Conservation (phyloP, 2,113 vertebrate species). For the Tragelaphus buxtoni region DNA sequence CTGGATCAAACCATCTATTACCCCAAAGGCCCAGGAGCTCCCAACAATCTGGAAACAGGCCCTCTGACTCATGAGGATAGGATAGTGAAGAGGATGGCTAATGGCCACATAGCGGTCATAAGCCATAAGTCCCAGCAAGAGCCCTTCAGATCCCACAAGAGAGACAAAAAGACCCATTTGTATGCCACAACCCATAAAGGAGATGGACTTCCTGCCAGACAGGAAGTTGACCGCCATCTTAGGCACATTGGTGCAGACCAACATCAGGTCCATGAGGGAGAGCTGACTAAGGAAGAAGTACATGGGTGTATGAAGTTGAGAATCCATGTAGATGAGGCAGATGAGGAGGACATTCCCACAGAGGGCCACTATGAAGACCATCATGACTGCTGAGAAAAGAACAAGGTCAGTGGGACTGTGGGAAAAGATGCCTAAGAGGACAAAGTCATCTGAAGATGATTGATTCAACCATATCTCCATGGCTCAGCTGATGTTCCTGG, state of each 20-base stretch:
- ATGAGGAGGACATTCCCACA: conserved; percentile 57
- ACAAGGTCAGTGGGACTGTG: not conserved
- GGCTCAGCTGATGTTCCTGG: not conserved
- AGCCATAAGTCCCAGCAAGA: conserved; percentile 65
- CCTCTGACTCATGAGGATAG: conserved; percentile 49
- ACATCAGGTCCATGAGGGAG: conserved; percentile 64
- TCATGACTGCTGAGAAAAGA: conserved; percentile 32
- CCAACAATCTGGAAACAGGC: conserved; percentile 33
- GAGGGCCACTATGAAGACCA: conserved; percentile 28
- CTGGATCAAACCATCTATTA: conserved; percentile 47
- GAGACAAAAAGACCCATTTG: conserved; percentile 51
- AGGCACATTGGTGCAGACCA: conserved; percentile 54
- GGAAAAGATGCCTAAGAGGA: conserved; percentile 60
- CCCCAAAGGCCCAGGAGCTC: conserved; percentile 53
- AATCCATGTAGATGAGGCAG: conserved; percentile 29
- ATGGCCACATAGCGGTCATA: conserved; percentile 64
- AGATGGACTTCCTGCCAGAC: conserved; percentile 50
- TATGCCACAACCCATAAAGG: conserved; percentile 47
- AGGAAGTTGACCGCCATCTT: conserved; percentile 56
- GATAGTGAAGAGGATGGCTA: conserved; percentile 58
- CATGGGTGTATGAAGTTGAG: conserved; percentile 51
- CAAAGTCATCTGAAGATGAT: conserved; percentile 29
- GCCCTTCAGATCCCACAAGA: conserved; percentile 53
- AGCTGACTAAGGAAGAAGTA: conserved; percentile 71
- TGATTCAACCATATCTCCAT: conserved; percentile 17